Percentiles rank a stretch among this genome's conserved stretches.
Evolutionary conservation across 2,888 invertebrate genomes (phyloP).

Genomic region (Spilosoma lubricipeda): DNA sequence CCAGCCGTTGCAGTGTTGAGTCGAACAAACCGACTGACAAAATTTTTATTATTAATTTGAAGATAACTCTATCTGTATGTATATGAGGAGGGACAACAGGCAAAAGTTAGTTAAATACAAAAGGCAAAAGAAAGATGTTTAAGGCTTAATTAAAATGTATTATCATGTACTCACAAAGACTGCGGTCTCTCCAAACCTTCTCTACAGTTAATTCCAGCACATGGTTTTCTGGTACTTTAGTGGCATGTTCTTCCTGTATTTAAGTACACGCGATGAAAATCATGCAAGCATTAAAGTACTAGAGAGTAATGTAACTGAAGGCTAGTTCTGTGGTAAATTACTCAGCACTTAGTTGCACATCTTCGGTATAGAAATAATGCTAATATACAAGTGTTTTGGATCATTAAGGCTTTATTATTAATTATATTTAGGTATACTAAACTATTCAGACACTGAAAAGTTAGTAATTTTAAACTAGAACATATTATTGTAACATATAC

Average conservation of each 20-base stretch:
- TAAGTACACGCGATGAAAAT: neutral
- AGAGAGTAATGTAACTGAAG: neutral
- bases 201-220: neutral
- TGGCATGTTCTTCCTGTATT: neutral
- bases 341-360: neutral
- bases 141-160: too few species aligned
- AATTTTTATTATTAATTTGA: too few species aligned
- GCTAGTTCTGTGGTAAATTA: neutral
- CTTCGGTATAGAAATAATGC: neutral
- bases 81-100: too few species aligned
- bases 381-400: neutral
- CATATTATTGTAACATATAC: too few species aligned
- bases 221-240: neutral
- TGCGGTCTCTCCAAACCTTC: neutral
- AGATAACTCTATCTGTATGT: too few species aligned
- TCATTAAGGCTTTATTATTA: neutral
- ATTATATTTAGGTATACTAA: too few species aligned
- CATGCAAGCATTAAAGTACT: neutral
- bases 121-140: too few species aligned
- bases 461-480: too few species aligned
- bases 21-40: too few species aligned
- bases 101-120: too few species aligned
- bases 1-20: too few species aligned
- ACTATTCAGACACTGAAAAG: too few species aligned
- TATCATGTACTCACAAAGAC: neutral